Evolutionary conservation across 30 jellyfish, hydroid and myxozoan genomes (phyloP), one percentile per base, ranked within the genome.

Genomic region (Hydractinia symbiolongicarpus): DNA sequence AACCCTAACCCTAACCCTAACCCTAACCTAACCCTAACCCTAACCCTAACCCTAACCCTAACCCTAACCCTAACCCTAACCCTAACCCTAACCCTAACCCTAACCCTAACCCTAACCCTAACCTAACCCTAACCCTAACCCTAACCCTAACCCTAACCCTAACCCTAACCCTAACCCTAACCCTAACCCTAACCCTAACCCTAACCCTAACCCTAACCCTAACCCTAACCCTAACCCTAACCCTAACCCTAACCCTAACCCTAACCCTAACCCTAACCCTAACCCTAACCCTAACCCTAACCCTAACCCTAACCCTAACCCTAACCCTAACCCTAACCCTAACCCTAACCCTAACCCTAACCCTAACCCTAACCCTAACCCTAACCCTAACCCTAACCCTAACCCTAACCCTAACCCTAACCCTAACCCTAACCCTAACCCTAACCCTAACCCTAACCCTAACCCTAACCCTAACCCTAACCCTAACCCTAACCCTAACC

Each of bases 161-260:
- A 57, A 57, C 68, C 68, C 68, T 57, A 57, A 57, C 68, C 68
- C 68, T 57, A 57, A 57, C 68, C 68, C 68, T 57, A 57, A 57
- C 68, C 68, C 68, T 57, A 57, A 57, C 68, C 68, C 68, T 57
- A 57, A 57, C 68, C 68, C 68, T 57, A 57, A 57, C 68, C 68
- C 68, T 57, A 57, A 57, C 68, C 68, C 68, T 57, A 57, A 57
- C 68, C 68, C 68, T 57, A 57, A 57, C 68, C 68, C 68, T 57
- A 57, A 57, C 68, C 68, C 68, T 57, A 57, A 57, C 68, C 68
- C 68, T 57, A 57, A 57, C 68, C 68, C 73, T 62, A 62, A 62
- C 73, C 73, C 73, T 62, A 62, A 62, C 73, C 73, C 73, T 62
- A 62, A 62, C 73, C 73, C 73, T 62, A 62, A 62, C 73, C 73